These are phyloP conservation scores for Margarornis squamiger DNA, from an alignment of 2,797 vertebrate genomes.

Conservation along the genomic window DNA sequence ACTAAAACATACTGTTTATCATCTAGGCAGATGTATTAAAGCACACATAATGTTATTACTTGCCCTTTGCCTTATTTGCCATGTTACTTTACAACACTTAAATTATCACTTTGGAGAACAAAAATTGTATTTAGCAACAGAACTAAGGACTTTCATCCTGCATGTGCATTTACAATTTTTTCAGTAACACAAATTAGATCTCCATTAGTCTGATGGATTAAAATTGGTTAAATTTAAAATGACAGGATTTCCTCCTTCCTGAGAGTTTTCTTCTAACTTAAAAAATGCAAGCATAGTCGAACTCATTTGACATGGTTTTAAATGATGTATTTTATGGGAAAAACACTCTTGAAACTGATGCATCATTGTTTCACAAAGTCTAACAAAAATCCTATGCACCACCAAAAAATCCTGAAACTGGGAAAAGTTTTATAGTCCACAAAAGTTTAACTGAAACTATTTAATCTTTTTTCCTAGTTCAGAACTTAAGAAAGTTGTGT, in stretches of 20 bases:
- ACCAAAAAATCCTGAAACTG: not conserved
- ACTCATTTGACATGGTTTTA: not conserved
- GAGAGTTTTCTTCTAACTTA: not conserved
- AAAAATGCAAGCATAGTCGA: not conserved
- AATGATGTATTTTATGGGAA: not conserved
- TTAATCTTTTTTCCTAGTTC: not conserved
- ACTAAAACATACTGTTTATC: not conserved
- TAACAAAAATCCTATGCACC: not conserved
- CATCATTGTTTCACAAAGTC: not conserved
- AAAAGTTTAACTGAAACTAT: not conserved
- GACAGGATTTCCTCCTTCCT: not conserved
- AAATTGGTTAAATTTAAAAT: not conserved
- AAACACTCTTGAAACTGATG: not conserved
- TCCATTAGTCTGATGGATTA: not conserved
- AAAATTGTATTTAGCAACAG: not conserved
- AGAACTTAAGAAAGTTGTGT: not conserved
- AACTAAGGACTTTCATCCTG: not conserved
- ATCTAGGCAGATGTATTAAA: not conserved
- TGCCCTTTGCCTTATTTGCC: not conserved
- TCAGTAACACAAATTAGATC: not conserved
- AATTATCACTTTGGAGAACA: not conserved
- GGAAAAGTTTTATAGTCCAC: not conserved
- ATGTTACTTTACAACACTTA: not conserved
- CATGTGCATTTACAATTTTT: not conserved
- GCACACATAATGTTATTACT: not conserved